Base-by-base conservation (phyloP, 2,888 invertebrate genomes). In the Nephrotoma guestfalica region DNA sequence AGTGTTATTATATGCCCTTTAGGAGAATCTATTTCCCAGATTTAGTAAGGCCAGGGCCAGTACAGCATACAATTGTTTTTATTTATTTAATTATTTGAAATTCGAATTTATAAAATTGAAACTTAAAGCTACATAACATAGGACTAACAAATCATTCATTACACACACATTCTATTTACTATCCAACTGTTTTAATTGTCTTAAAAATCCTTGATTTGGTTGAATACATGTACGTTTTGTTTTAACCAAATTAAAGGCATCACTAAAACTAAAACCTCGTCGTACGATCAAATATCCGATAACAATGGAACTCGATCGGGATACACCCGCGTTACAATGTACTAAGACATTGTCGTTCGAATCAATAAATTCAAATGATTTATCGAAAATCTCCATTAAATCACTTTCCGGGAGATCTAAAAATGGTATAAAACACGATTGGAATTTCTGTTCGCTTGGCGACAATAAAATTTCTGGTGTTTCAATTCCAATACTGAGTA, bases 261-360 rank as follows among this genome's bases (percentile, higher is more conserved):
- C 92, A 5, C 93, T 91, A 90, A 93, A 97, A 41, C 89, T 88
- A 91, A 94, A 93, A 6, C 90, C 90, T 42, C 93, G 90, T 86
- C 92, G 91, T 42, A 93, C 91, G 93, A 98, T 97, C 86, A 98
- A 92, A 91, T 96, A 98, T 6, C 94, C 96, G 86, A 98, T 95
- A 0, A 95, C 94, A 40, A 98, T 92, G 87, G 95, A 93, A 0
- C 97, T 93, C 2, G 97, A 96, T 9, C 98, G 93, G 0, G 98
- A 98, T 0, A 98, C 95, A 0, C 98, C 98, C 0, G 98, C 98
- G 91, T 98, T 98, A 90, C 98, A 98, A 91, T 98, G 98, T 2
- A 98, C 94, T 88, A 97, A 92, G 86, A 97, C 92, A 89, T 93
- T 18, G n/a, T 57, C 93, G 0, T 91, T 91, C 41, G 90, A 90